Evolutionary conservation across 2,888 invertebrate species (phyloP).

Genomic region (Epinotia bilunana): DNA sequence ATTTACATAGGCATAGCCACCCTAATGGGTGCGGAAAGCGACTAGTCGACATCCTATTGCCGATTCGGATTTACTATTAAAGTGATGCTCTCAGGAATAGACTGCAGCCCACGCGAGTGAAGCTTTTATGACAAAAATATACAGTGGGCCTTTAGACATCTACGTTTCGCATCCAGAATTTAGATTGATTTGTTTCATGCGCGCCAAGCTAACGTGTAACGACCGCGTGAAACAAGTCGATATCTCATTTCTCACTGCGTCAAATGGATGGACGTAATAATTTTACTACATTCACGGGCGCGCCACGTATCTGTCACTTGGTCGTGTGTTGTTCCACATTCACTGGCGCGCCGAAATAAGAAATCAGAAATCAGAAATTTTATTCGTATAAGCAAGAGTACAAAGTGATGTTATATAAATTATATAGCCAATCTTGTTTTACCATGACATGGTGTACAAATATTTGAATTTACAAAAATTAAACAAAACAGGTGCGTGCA

Average conservation of each 20-base stretch:
- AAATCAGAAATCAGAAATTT: no score
- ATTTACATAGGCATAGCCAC: constrained; percentile 16
- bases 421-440: no score
- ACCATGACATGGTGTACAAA: no score
- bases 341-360: no score
- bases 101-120: neutral
- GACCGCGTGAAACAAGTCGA: neutral
- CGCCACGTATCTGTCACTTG: no score
- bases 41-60: constrained; percentile 24
- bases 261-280: no score
- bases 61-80: constrained; percentile 24
- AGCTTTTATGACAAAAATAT: neutral
- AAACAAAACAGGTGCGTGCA: no score
- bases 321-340: no score
- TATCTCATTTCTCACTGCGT: neutral
- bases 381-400: no score
- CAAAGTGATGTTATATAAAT: no score
- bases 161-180: neutral
- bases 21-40: constrained; percentile 14
- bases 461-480: no score
- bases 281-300: no score
- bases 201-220: neutral
- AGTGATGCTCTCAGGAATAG: constrained; percentile 11
- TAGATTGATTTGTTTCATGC: neutral
- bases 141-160: neutral